phyloP scores from a whole-genome alignment of 2,797 vertebrate species.

The Austrolebias charrua region DNA sequence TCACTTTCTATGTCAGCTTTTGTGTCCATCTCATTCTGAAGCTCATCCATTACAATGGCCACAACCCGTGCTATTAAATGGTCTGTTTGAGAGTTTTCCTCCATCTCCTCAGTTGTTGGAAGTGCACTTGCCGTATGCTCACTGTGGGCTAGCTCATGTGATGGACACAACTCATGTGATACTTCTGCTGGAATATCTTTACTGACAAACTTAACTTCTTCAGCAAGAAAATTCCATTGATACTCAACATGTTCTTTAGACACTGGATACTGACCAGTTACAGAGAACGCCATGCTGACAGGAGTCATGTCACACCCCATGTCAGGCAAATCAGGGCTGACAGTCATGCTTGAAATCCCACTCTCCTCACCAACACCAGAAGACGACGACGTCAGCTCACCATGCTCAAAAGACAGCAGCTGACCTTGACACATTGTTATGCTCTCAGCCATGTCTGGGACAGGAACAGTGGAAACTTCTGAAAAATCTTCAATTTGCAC shows the following conservation, averaged over 20 bases:
- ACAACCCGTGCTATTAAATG: constrained; percentile 8
- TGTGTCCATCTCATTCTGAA: not conserved
- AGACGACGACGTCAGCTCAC: constrained; percentile 17
- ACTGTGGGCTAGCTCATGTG: not conserved
- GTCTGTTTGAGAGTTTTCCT: constrained; percentile 7
- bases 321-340: constrained; percentile 53
- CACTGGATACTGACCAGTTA: not conserved
- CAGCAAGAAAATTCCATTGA: constrained; percentile 11
- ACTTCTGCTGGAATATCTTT: not conserved
- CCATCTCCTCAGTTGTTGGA: constrained; percentile 31
- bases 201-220: not conserved
- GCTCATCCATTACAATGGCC: not conserved
- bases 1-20: constrained; percentile 13
- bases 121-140: constrained; percentile 3
- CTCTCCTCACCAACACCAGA: constrained; percentile 51
- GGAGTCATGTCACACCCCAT: not conserved
- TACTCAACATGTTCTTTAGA: not conserved
- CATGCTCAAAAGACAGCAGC: constrained; percentile 18
- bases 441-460: constrained; percentile 3
- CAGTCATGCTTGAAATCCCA: constrained; percentile 68
- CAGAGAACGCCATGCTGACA: not conserved
- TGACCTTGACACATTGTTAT: not conserved
- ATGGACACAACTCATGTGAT: not conserved
- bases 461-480: not conserved
- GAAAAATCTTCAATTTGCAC: not conserved